Conservation (phyloP, 2,888 invertebrate genomes). For the Phalera bucephala region DNA sequence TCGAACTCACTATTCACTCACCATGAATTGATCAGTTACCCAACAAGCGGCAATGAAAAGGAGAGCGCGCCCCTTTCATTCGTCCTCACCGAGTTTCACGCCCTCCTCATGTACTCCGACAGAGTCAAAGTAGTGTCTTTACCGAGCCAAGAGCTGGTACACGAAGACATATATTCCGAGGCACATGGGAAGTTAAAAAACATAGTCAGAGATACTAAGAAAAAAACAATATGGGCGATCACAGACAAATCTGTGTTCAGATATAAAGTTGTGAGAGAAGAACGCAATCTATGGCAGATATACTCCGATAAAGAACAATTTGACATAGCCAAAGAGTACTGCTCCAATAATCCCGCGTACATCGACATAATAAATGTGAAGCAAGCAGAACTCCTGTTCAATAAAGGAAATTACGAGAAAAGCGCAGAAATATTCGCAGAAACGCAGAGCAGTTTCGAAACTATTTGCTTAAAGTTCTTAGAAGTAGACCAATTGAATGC, state of each 20-base stretch:
- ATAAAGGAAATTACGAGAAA: conserved; percentile 88
- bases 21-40: conserved; percentile 67
- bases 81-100: conserved; percentile 95
- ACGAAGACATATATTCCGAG: conserved; percentile 93
- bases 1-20: conserved; percentile 75
- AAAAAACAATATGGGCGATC: conserved; percentile 92
- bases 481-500: conserved; percentile 92
- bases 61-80: conserved; percentile 86
- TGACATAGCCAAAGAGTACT: conserved; percentile 93
- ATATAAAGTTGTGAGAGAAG: conserved; percentile 92
- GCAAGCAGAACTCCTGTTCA: conserved; percentile 94
- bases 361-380: conserved; percentile 93
- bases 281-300: conserved; percentile 94
- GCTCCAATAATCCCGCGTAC: conserved; percentile 90
- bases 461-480: conserved; percentile 95
- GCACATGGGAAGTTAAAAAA: conserved; percentile 90
- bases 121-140: conserved; percentile 92
- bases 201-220: conserved; percentile 90
- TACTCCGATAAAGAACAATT: conserved; percentile 94
- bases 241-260: conserved; percentile 93
- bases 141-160: conserved; percentile 92
- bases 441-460: conserved; percentile 96
- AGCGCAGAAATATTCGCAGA: conserved; percentile 95
- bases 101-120: conserved; percentile 91
- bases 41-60: conserved; percentile 59